Evolutionary conservation across 2,888 invertebrate species (phyloP).

Genomic region (Hoplodrina blanda): DNA sequence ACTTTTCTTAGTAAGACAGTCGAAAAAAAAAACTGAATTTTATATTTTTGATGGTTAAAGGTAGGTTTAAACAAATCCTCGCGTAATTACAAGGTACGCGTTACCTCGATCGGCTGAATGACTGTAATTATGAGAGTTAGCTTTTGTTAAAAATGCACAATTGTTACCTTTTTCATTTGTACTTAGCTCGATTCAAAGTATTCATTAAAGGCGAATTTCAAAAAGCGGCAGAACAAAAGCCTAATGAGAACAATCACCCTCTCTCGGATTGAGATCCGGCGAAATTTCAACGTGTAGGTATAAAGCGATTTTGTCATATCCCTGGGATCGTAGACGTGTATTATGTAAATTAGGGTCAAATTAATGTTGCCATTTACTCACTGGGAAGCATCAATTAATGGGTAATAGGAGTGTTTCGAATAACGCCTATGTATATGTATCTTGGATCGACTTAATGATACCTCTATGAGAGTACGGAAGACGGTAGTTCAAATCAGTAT

Average conservation of each 20-base stretch:
- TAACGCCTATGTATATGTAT: slow-evolving; percentile 8
- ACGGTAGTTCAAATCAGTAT: background rate
- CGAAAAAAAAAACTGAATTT: background rate
- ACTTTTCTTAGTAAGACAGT: slow-evolving; percentile 11
- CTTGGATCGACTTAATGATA: slow-evolving; percentile 1
- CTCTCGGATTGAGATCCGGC: slow-evolving; percentile 40
- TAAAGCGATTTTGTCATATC: slow-evolving; percentile 51
- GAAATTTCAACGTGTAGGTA: slow-evolving; percentile 35
- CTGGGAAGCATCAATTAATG: slow-evolving; percentile 41
- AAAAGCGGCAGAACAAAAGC: slow-evolving; percentile 58
- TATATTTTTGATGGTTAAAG: background rate
- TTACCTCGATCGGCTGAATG: slow-evolving; percentile 38
- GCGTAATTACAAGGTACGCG: slow-evolving; percentile 33
- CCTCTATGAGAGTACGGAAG: background rate
- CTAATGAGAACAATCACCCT: slow-evolving; percentile 55
- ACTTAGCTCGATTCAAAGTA: slow-evolving; percentile 53
- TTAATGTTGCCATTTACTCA: slow-evolving; percentile 50
- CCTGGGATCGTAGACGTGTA: slow-evolving; percentile 45
- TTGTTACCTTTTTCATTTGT: slow-evolving; percentile 48
- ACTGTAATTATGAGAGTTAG: slow-evolving; percentile 43
- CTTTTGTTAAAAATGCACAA: slow-evolving; percentile 55
- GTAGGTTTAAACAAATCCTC: slow-evolving; percentile 25
- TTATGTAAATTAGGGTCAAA: slow-evolving; percentile 59
- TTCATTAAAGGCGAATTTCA: slow-evolving; percentile 56
- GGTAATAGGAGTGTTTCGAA: slow-evolving; percentile 33